Evolutionary conservation across 2,888 invertebrate genomes (phyloP).

Genomic region (Oxyteleia sp.): DNA sequence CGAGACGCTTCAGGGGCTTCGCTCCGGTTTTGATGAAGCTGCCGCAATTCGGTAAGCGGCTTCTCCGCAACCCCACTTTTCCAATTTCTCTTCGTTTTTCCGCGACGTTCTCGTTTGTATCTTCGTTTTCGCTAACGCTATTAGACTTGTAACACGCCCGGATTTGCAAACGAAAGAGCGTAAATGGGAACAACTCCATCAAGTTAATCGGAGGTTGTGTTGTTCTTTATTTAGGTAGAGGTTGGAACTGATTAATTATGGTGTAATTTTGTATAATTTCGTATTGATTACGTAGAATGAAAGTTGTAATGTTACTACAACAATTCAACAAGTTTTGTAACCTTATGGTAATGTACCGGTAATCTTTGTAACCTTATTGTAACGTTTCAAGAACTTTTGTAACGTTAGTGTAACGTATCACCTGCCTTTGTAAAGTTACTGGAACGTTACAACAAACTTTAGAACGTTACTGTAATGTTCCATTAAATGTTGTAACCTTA

Average conservation of each 20-base stretch:
- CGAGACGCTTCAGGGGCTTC: slow-evolving; percentile 63
- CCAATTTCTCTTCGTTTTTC: slow-evolving; percentile 43
- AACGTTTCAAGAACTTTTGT: too few relatives aligned
- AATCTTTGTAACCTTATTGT: too few relatives aligned
- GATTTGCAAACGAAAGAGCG: neutral
- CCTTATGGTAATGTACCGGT: too few relatives aligned
- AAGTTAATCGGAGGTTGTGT: slow-evolving; percentile 18
- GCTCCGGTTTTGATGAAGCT: slow-evolving; percentile 58
- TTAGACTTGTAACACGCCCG: slow-evolving; percentile 19
- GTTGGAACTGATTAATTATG: neutral
- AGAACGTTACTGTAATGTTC: too few relatives aligned
- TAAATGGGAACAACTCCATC: slow-evolving; percentile 22
- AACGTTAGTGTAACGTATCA: too few relatives aligned
- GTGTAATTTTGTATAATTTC: too few relatives aligned
- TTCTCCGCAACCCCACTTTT: slow-evolving; percentile 55
- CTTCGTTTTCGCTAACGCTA: slow-evolving; percentile 30
- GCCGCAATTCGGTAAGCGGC: slow-evolving; percentile 65
- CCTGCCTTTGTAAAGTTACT: too few relatives aligned
- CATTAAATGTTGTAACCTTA: too few relatives aligned
- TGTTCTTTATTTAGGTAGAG: slow-evolving; percentile 1
- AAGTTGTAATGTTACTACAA: too few relatives aligned
- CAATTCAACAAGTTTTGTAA: too few relatives aligned
- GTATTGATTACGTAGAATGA: too few relatives aligned
- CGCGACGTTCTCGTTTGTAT: slow-evolving; percentile 38
- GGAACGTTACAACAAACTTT: too few relatives aligned